Evolutionary conservation across 2,113 vertebrate genomes (phyloP).

Genomic region (Lonchura striata): DNA sequence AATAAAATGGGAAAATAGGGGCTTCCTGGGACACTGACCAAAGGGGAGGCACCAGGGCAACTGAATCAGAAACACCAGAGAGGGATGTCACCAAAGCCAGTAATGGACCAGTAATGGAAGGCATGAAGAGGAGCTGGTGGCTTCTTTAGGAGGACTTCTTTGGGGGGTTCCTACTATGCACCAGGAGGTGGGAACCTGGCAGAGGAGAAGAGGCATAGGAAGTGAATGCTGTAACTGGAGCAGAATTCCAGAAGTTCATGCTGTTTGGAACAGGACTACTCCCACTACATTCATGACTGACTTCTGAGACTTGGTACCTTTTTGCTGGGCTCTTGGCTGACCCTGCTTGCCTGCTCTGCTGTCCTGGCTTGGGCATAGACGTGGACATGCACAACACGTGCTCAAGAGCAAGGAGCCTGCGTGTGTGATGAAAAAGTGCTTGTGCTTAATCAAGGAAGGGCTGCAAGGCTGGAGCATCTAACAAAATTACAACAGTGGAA

Average conservation of each 20-base stretch:
- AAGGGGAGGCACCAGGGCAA: neutral
- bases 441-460: neutral
- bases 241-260: neutral
- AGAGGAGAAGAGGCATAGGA: no score
- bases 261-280: neutral
- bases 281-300: neutral
- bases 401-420: neutral
- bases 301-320: neutral
- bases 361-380: accelerated
- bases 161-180: no score
- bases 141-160: neutral
- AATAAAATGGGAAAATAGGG: neutral
- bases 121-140: neutral
- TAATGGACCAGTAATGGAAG: neutral
- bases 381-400: accelerated
- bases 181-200: neutral
- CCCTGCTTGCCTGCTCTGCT: neutral
- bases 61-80: neutral
- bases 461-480: neutral
- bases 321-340: neutral
- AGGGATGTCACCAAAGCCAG: neutral
- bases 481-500: neutral
- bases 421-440: neutral
- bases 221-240: neutral
- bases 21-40: accelerated